Percentiles rank a stretch among this genome's conserved stretches.
Conservation (phyloP, 1,140 invertebrate genomes). For the Conus ventricosus region DNA sequence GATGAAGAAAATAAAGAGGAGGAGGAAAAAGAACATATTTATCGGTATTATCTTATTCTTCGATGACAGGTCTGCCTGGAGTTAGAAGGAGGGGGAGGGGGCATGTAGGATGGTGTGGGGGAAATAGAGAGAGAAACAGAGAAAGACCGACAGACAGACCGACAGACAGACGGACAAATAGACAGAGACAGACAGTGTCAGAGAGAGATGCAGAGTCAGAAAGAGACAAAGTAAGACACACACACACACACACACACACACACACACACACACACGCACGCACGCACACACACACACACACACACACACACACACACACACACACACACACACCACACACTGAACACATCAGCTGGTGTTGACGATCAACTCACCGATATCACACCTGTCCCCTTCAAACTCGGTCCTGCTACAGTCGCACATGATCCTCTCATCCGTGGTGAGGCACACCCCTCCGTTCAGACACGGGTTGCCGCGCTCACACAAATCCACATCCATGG, state of each 20-base stretch:
- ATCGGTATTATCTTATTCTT: too few species aligned
- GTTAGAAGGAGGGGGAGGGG: too few species aligned
- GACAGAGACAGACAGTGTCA: not conserved
- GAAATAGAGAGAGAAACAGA: conserved; percentile 9
- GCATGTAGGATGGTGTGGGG: not conserved
- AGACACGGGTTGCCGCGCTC: conserved; percentile 92
- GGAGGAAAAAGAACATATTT: not conserved
- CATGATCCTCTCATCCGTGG: conserved; percentile 92
- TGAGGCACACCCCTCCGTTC: conserved; percentile 95
- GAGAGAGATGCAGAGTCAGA: not conserved
- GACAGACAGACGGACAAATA: not conserved
- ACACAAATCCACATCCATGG: conserved; percentile 84
- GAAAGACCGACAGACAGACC: not conserved
- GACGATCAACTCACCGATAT: conserved; percentile 84
- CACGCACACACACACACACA: not conserved
- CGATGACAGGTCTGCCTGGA: too few species aligned
- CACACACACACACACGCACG: not conserved
- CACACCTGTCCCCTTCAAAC: conserved; percentile 93
- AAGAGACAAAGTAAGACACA: not conserved
- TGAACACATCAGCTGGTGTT: not conserved
- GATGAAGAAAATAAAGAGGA: not conserved
- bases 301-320: conserved; percentile 1
- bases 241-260: not conserved
- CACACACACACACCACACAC: conserved; percentile 1
- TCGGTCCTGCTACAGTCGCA: conserved; percentile 94